A percentile compares a stretch with the other conserved stretches of the same genome.
phyloP scores from a whole-genome alignment of 2,113 vertebrate genomes.

The Greenwoodochromis staneri region DNA sequence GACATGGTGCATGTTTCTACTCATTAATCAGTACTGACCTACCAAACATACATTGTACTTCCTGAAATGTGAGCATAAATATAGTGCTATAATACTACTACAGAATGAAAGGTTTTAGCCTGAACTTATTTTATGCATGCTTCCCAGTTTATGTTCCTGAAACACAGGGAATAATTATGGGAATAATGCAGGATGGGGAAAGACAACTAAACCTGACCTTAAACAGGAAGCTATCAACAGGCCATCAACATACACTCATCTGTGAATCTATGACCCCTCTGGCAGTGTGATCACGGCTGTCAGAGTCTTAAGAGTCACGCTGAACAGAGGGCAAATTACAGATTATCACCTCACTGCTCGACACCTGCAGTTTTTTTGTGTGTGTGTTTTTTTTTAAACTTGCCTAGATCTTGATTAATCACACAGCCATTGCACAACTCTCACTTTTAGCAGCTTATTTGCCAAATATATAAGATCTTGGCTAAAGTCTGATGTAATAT shows the following conservation, averaged over 20 bases:
- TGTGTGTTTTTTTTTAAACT: not conserved
- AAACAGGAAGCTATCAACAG: not conserved
- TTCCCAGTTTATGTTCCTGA: not conserved
- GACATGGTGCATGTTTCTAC: not conserved
- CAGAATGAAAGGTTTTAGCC: not conserved
- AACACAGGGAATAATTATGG: not conserved
- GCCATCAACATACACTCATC: not conserved
- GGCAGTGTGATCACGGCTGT: not conserved
- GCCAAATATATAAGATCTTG: not conserved
- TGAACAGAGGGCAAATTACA: not conserved
- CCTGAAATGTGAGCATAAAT: not conserved
- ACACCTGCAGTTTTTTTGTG: not conserved
- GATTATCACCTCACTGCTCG: not conserved
- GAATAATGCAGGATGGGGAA: not conserved
- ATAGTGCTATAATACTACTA: not conserved
- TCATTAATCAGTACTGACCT: not conserved
- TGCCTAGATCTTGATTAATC: not conserved
- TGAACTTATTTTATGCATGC: not conserved
- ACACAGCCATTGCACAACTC: not conserved
- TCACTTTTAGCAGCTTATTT: not conserved
- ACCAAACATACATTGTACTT: not conserved
- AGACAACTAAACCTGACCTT: not conserved
- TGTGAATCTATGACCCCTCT: not conserved
- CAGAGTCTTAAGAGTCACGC: not conserved
- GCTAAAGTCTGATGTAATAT: not conserved